Conservation (phyloP, 2,888 invertebrate species). For the Bembecia ichneumoniformis region DNA sequence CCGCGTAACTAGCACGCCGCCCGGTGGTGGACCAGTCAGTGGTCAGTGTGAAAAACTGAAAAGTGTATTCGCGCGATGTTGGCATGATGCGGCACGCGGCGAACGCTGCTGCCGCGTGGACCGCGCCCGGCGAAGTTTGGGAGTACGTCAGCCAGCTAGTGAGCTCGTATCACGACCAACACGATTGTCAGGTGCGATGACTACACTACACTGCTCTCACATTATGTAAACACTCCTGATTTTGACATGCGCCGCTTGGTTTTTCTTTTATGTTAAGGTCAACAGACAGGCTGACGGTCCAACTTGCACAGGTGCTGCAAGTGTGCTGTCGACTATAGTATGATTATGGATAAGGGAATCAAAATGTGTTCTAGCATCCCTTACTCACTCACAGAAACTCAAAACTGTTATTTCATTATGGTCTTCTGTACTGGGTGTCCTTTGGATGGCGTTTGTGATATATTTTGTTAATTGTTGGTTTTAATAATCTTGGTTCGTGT, state of each 20-base stretch:
- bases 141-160: slow-evolving; percentile 78
- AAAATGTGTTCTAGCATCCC: too few relatives aligned
- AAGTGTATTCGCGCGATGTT: slow-evolving; percentile 33
- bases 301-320: too few relatives aligned
- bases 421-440: too few relatives aligned
- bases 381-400: too few relatives aligned
- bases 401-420: too few relatives aligned
- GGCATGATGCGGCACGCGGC: slow-evolving; percentile 69
- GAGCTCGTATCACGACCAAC: slow-evolving; percentile 73
- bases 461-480: too few relatives aligned
- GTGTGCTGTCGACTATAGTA: too few relatives aligned
- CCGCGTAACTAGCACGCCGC: slow-evolving; percentile 26
- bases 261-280: background rate
- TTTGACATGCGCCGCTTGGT: background rate
- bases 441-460: too few relatives aligned
- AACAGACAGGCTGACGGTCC: too few relatives aligned
- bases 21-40: slow-evolving; percentile 7
- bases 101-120: slow-evolving; percentile 58
- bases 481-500: too few relatives aligned
- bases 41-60: slow-evolving; percentile 15
- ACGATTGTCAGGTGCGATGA: slow-evolving; percentile 54
- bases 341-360: too few relatives aligned
- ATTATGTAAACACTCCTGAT: background rate
- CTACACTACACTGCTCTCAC: background rate
- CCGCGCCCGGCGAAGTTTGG: slow-evolving; percentile 75